phyloP scores from a whole-genome alignment of 2,797 vertebrate species.

The Acomys russatus region DNA sequence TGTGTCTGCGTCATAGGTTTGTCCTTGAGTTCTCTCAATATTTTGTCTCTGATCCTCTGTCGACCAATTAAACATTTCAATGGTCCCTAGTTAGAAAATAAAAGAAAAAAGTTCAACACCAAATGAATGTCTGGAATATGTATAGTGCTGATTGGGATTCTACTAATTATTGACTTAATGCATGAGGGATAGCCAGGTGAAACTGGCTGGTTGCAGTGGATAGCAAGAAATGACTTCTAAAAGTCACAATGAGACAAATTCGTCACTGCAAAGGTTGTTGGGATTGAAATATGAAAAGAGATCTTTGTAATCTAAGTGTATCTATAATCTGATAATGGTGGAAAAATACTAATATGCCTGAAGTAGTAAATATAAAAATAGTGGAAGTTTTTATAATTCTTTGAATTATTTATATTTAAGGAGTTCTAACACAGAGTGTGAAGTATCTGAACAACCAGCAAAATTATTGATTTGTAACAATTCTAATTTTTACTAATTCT shows the following conservation, averaged over 20 bases:
- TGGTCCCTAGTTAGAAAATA: background rate
- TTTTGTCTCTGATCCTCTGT: background rate
- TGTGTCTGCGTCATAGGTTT: background rate
- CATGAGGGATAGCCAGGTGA: constrained; percentile 25
- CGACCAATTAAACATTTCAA: background rate
- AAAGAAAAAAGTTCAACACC: background rate
- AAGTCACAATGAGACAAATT: background rate
- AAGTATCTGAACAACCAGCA: constrained; percentile 7
- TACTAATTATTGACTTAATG: background rate
- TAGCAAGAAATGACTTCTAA: background rate
- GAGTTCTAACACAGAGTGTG: background rate
- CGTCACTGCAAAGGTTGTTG: background rate
- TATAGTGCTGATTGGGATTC: background rate
- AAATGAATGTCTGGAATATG: background rate
- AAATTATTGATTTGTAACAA: background rate
- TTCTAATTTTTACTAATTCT: background rate
- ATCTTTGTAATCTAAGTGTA: background rate
- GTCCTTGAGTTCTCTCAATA: background rate
- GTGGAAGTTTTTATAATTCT: background rate
- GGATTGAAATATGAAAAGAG: constrained; percentile 11
- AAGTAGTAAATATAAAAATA: background rate
- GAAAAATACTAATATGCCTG: constrained; percentile 9
- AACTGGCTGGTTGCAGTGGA: background rate
- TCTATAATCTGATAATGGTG: background rate
- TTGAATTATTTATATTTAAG: background rate